Conservation (phyloP, 92 coral and sea anemone species). For the Zoanthus solanderi region DNA sequence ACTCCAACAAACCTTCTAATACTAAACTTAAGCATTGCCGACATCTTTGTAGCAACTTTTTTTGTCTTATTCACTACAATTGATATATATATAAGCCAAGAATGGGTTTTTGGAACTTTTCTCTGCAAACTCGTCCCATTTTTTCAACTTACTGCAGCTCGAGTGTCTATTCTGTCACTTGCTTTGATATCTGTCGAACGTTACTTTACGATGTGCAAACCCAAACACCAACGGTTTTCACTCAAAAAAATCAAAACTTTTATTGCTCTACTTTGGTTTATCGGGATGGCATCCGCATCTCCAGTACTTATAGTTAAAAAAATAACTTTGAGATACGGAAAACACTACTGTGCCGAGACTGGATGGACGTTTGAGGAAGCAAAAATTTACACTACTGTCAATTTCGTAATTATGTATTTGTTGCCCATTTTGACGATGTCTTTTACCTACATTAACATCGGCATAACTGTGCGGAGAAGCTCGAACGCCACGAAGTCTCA, state of each 20-base stretch:
- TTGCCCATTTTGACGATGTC: slow-evolving; percentile 70
- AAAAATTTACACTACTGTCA: slow-evolving; percentile 51
- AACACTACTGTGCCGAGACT: slow-evolving; percentile 56
- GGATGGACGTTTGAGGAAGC: slow-evolving; percentile 44
- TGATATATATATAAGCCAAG: slow-evolving; percentile 63
- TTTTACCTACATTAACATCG: slow-evolving; percentile 72
- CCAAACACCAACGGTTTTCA: slow-evolving; percentile 57
- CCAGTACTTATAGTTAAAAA: slow-evolving; percentile 67
- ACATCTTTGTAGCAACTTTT: slow-evolving; percentile 72
- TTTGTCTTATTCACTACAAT: slow-evolving; percentile 74
- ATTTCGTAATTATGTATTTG: slow-evolving; percentile 60
- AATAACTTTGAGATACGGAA: not conserved
- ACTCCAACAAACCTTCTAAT: slow-evolving; percentile 78
- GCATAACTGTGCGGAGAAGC: slow-evolving; percentile 73
- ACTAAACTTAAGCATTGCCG: slow-evolving; percentile 80
- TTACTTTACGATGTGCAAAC: slow-evolving; percentile 74
- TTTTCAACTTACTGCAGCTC: slow-evolving; percentile 68
- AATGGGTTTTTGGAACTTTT: slow-evolving; percentile 80
- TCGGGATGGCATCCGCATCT: slow-evolving; percentile 58
- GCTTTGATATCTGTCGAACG: slow-evolving; percentile 80
- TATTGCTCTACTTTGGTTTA: slow-evolving; percentile 62
- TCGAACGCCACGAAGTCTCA: slow-evolving; percentile 63
- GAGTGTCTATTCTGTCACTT: slow-evolving; percentile 73
- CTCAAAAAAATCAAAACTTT: slow-evolving; percentile 51
- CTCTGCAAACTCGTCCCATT: slow-evolving; percentile 78